Evolutionary conservation across 1,140 invertebrate species (phyloP).

Genomic region (Bombus soroeensis): DNA sequence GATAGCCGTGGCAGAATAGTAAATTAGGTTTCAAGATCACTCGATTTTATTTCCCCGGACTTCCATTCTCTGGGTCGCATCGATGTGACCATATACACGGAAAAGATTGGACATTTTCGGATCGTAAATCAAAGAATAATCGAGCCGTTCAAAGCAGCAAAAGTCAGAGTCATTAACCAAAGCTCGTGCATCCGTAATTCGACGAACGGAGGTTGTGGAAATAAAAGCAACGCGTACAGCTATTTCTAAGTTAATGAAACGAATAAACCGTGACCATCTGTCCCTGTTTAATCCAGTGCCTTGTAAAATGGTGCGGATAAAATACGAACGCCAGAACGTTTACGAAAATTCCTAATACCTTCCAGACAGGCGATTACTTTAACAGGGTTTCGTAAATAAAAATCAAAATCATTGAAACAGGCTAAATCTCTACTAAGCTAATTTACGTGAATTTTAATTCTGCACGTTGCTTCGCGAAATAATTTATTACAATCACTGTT

Average conservation of each 20-base stretch:
- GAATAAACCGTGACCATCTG: neutral
- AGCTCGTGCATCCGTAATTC: conserved; percentile 13
- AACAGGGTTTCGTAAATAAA: neutral
- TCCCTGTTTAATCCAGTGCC: neutral
- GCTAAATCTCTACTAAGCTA: neutral
- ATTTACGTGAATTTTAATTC: neutral
- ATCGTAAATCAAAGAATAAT: neutral
- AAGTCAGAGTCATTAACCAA: neutral
- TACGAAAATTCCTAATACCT: neutral
- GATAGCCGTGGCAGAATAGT: neutral
- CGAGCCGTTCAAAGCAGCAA: neutral
- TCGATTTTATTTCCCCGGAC: neutral
- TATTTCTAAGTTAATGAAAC: conserved; percentile 20
- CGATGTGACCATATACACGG: neutral
- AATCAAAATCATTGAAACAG: neutral
- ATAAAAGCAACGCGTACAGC: neutral
- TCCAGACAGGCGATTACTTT: neutral
- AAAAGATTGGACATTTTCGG: neutral
- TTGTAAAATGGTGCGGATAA: neutral
- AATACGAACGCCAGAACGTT: conserved; percentile 5
- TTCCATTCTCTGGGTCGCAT: neutral
- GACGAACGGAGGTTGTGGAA: neutral
- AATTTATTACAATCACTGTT: neutral
- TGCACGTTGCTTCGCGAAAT: neutral
- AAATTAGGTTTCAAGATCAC: neutral